These are phyloP conservation scores for Zhengitettix transpicula DNA, from an alignment of 2,888 invertebrate species.

Conservation along the genomic window DNA sequence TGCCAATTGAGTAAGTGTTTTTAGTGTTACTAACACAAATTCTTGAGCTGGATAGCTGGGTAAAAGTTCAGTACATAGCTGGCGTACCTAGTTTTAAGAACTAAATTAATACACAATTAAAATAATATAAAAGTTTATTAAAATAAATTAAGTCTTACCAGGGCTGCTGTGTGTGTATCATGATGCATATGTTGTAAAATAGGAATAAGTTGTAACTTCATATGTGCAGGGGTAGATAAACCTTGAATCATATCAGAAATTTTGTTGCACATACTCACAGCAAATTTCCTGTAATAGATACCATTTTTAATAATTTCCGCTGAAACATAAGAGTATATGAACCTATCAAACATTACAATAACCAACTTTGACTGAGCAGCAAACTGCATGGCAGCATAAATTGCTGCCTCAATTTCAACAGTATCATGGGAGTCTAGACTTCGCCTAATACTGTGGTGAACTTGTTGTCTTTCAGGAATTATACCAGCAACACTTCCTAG, in stretches of 20 bases:
- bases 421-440: conserved; percentile 88
- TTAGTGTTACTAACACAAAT: conserved; percentile 66
- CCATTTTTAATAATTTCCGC: too few species aligned
- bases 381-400: conserved; percentile 87
- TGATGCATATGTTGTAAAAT: conserved; percentile 90
- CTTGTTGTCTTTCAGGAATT: conserved; percentile 84
- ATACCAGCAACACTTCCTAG: conserved; percentile 85
- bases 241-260: conserved; percentile 91
- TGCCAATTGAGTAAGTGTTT: conserved; percentile 75
- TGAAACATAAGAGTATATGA: neutral
- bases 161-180: conserved; percentile 53
- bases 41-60: conserved; percentile 63
- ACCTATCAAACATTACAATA: neutral
- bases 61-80: conserved; percentile 53
- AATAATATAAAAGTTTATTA: neutral
- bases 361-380: conserved; percentile 79
- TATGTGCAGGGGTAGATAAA: conserved; percentile 78
- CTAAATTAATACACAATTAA: too few species aligned
- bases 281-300: conserved; percentile 57
- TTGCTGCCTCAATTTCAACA: conserved; percentile 91
- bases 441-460: conserved; percentile 84
- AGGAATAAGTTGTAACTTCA: conserved; percentile 78
- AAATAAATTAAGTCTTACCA: conserved; percentile 30
- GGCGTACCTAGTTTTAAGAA: conserved; percentile 38
- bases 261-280: conserved; percentile 88